Conservation (phyloP, 2,888 invertebrate species). For the Apotomis turbidana region DNA sequence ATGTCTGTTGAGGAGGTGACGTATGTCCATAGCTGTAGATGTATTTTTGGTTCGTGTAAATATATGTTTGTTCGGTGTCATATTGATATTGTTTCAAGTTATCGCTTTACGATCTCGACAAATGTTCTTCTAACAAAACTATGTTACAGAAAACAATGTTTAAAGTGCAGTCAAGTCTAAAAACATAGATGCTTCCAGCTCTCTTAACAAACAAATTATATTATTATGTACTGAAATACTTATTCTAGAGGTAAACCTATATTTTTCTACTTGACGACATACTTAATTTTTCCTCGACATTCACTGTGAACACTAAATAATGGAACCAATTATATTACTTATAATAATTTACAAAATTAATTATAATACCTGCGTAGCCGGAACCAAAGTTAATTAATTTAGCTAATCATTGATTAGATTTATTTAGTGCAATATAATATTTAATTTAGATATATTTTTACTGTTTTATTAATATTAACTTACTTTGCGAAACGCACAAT, state of each 20-base stretch:
- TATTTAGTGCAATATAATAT: conserved; percentile 44
- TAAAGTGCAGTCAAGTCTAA: background rate
- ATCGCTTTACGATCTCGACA: conserved; percentile 12
- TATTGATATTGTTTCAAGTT: conserved; percentile 42
- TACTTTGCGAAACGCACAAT: conserved; percentile 63
- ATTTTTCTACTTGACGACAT: background rate
- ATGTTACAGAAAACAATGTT: background rate
- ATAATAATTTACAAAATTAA: conserved; percentile 13
- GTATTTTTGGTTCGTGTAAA: conserved; percentile 51
- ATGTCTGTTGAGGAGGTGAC: conserved; percentile 71
- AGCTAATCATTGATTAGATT: conserved; percentile 42
- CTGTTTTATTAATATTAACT: conserved; percentile 49
- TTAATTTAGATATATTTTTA: conserved; percentile 44
- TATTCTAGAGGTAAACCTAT: background rate
- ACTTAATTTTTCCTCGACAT: background rate
- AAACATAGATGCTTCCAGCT: background rate
- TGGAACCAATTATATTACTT: background rate
- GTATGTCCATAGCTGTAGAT: conserved; percentile 73
- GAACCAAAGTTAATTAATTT: conserved; percentile 28
- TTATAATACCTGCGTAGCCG: conserved; percentile 6
- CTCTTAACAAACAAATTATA: background rate
- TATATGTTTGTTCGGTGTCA: conserved; percentile 47
- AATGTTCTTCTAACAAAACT: conserved; percentile 2
- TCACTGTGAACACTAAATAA: background rate
- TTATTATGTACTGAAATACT: too few relatives aligned